Conservation (phyloP, 2,113 vertebrate genomes). For the Ciconia boyciana region DNA sequence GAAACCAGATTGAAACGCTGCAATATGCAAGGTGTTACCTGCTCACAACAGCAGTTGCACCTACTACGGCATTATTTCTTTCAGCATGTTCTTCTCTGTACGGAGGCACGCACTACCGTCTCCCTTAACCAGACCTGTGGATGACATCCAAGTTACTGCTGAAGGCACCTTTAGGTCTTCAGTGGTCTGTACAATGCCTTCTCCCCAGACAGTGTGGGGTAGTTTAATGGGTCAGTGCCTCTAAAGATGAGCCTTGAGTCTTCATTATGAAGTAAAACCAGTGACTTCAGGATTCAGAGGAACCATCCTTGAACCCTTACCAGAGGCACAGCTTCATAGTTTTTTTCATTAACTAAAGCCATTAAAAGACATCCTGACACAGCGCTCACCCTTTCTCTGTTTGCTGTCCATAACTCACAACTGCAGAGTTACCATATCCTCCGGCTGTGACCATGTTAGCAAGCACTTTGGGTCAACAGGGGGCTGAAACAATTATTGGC, state of each 20-base stretch:
- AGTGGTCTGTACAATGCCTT: not conserved
- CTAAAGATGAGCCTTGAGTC: not conserved
- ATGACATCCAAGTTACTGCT: not conserved
- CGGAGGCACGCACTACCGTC: fast-evolving
- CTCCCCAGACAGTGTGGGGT: not conserved
- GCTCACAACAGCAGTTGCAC: not conserved
- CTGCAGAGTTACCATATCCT: not conserved
- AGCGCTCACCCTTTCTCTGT: not conserved
- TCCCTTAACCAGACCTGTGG: not conserved
- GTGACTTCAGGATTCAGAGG: not conserved
- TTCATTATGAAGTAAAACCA: not conserved
- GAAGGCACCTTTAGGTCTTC: not conserved
- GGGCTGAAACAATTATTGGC: not conserved
- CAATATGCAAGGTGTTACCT: not conserved
- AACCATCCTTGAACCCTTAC: not conserved
- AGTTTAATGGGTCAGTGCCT: slow-evolving; percentile 16
- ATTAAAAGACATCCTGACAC: not conserved
- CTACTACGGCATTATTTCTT: not conserved
- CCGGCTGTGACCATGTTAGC: not conserved
- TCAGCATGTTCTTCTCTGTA: not conserved
- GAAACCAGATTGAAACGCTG: not conserved
- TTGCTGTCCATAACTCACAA: not conserved
- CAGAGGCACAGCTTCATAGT: not conserved
- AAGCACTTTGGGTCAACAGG: not conserved
- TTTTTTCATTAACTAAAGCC: not conserved